These are phyloP conservation scores for Mesodorylaimus sp. DNA, from an alignment of 2,888 invertebrate species.

Conservation along the genomic window DNA sequence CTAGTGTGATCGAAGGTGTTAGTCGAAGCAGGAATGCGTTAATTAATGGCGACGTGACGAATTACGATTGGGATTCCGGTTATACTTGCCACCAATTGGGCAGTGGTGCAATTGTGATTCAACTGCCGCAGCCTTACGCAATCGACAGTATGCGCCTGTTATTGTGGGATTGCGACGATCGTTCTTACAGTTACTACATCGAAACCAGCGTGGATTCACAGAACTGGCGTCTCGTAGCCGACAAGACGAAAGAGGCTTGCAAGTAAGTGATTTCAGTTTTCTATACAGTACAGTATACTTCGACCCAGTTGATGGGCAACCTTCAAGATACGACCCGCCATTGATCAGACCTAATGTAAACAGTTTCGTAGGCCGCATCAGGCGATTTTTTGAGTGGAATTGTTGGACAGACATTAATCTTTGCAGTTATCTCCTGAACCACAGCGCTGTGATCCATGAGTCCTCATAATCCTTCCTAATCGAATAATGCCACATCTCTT, in stretches of 20 bases:
- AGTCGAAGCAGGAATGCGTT: conserved; percentile 75
- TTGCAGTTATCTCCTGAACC: too few relatives aligned
- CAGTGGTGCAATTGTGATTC: conserved; percentile 78
- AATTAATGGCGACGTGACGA: conserved; percentile 76
- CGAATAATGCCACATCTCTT: too few relatives aligned
- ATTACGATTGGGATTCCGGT: conserved; percentile 77
- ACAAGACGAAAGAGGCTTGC: conserved; percentile 64
- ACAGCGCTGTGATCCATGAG: too few relatives aligned
- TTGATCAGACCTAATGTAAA: too few relatives aligned
- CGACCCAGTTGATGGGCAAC: too few relatives aligned
- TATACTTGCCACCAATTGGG: conserved; percentile 40
- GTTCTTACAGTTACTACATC: conserved; percentile 38
- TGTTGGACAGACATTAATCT: too few relatives aligned
- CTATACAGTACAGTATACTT: too few relatives aligned
- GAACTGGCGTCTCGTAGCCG: conserved; percentile 49
- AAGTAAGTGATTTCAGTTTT: conserved; percentile 28
- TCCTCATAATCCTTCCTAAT: too few relatives aligned
- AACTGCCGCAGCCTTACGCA: conserved; percentile 85
- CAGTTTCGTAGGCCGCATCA: too few relatives aligned
- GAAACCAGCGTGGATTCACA: conserved; percentile 35
- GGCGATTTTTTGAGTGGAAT: too few relatives aligned
- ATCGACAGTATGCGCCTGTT: conserved; percentile 68
- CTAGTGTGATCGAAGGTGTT: conserved; percentile 88
- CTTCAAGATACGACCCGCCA: too few relatives aligned
- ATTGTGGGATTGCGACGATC: conserved; percentile 70